These are phyloP conservation scores for Wasmannia auropunctata DNA, from an alignment of 1,140 invertebrate genomes.

Conservation along the genomic window DNA sequence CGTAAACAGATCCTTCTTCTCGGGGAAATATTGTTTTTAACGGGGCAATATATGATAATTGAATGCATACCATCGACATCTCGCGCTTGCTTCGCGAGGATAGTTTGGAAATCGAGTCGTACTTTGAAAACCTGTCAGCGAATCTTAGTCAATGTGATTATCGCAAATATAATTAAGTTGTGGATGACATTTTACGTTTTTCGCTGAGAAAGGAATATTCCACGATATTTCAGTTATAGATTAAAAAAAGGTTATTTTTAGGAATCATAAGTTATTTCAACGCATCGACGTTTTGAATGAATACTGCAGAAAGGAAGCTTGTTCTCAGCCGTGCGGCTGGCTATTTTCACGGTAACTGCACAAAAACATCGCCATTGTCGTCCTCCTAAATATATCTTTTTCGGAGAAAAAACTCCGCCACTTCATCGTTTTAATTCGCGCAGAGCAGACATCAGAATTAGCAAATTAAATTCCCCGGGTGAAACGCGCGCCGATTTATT, in stretches of 20 bases:
- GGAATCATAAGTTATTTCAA: neutral
- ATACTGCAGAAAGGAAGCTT: neutral
- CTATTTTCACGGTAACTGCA: neutral
- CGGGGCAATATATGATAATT: conserved; percentile 12
- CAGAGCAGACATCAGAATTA: neutral
- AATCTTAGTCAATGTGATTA: neutral
- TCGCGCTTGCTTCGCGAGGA: neutral
- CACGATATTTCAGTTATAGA: neutral
- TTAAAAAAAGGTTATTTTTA: neutral
- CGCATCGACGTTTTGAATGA: neutral
- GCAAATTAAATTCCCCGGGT: conserved; percentile 34
- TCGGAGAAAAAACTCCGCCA: neutral
- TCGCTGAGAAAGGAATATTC: neutral
- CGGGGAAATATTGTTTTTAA: neutral
- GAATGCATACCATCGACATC: neutral
- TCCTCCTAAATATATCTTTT: neutral
- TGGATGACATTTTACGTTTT: neutral
- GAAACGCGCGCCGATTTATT: conserved; percentile 40
- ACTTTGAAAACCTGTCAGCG: neutral
- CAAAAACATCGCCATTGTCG: neutral
- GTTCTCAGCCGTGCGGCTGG: neutral
- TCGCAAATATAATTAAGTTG: neutral
- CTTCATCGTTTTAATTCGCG: conserved; percentile 12
- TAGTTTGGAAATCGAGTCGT: neutral
- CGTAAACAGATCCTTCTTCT: conserved; percentile 52